These are phyloP conservation scores for Benitochromis conjunctus DNA, from an alignment of 2,113 vertebrate genomes.

Conservation along the genomic window DNA sequence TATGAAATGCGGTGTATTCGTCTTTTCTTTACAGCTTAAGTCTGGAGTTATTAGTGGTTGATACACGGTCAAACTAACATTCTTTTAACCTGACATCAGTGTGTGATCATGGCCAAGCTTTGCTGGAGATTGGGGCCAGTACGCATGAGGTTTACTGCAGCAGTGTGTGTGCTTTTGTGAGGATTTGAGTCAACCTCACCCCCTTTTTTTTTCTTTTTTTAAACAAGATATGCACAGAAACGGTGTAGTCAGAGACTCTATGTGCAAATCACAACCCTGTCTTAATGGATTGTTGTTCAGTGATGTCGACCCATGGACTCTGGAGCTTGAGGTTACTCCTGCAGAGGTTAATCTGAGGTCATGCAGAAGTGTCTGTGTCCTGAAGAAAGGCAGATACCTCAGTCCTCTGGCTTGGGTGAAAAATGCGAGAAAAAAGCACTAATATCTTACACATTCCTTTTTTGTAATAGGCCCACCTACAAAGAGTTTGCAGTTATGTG, in stretches of 20 bases:
- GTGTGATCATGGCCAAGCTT: slow-evolving; percentile 13
- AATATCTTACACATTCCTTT: slow-evolving; percentile 55
- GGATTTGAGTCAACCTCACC: neutral
- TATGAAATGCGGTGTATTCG: neutral
- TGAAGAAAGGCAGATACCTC: slow-evolving; percentile 10
- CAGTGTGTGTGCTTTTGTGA: neutral
- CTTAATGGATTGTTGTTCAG: slow-evolving; percentile 20
- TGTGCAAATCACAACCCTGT: neutral
- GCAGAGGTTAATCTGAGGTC: slow-evolving; percentile 44
- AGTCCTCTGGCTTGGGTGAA: slow-evolving; percentile 2
- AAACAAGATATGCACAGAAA: neutral
- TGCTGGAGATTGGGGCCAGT: neutral
- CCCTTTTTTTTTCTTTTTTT: neutral
- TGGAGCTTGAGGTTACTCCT: slow-evolving; percentile 22
- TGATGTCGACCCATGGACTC: slow-evolving; percentile 11
- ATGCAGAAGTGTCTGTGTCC: slow-evolving; percentile 33
- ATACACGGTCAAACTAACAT: slow-evolving; percentile 20
- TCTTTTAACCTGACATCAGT: slow-evolving; percentile 33
- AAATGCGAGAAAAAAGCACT: slow-evolving; percentile 33
- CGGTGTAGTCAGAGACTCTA: neutral
- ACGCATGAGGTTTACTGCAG: neutral
- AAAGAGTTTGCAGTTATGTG: slow-evolving; percentile 37
- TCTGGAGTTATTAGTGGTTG: slow-evolving; percentile 24
- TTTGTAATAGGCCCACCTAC: slow-evolving; percentile 56
- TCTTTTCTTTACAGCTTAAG: neutral